phyloP scores from a whole-genome alignment of 30 jellyfish, hydroid and myxozoan genomes.

The Mastigias papua region DNA sequence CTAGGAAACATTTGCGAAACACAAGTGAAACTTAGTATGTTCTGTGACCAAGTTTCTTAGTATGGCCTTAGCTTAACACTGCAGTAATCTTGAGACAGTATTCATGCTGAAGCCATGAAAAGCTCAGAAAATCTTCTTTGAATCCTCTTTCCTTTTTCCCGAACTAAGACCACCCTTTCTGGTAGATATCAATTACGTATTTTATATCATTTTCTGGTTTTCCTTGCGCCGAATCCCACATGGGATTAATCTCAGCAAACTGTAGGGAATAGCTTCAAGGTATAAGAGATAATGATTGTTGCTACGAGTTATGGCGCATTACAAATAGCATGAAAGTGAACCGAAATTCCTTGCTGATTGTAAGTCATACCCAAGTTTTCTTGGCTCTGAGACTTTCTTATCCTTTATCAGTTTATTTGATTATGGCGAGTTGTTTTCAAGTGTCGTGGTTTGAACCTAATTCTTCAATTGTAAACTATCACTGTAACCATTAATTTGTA shows the following conservation, averaged over 20 bases:
- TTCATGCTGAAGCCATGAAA: too few relatives aligned
- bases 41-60: too few relatives aligned
- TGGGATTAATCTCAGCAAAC: background rate
- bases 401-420: constrained; percentile 2
- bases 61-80: too few relatives aligned
- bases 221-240: background rate
- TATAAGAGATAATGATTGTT: background rate
- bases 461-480: background rate
- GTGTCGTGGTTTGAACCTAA: background rate
- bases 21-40: too few relatives aligned
- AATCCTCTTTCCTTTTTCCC: too few relatives aligned
- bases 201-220: background rate
- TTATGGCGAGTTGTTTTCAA: background rate
- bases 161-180: too few relatives aligned
- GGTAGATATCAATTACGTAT: too few relatives aligned
- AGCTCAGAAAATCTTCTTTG: too few relatives aligned
- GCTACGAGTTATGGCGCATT: background rate
- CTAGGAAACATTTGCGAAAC: too few relatives aligned
- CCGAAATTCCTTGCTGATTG: background rate
- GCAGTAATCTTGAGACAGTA: too few relatives aligned
- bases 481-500: background rate
- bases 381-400: background rate
- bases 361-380: background rate
- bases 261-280: background rate
- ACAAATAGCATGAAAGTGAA: background rate